phyloP scores from a whole-genome alignment of 2,888 invertebrate genomes.

The Syrista parreyssii region DNA sequence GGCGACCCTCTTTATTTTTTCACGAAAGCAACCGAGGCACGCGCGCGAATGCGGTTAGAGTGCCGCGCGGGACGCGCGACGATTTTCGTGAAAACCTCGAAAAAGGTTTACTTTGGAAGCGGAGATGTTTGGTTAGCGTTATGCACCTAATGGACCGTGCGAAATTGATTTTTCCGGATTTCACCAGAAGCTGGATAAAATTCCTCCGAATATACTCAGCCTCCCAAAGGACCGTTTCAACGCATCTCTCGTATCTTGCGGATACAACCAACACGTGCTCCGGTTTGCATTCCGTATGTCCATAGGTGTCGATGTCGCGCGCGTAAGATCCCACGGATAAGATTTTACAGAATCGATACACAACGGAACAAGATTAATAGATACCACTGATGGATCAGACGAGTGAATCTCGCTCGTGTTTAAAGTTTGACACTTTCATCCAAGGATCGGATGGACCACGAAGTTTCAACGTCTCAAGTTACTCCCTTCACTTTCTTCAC shows the following conservation, averaged over 20 bases:
- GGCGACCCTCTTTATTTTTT: not conserved
- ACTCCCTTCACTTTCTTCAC: conserved; percentile 30
- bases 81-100: not conserved
- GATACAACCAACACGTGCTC: not conserved
- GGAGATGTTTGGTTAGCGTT: conserved; percentile 54
- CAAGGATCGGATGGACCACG: not conserved
- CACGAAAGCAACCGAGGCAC: not conserved
- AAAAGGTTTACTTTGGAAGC: conserved; percentile 25
- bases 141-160: conserved; percentile 56
- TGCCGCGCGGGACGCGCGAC: not conserved
- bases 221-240: not conserved
- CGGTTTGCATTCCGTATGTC: not conserved
- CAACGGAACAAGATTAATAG: not conserved
- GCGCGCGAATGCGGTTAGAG: not conserved
- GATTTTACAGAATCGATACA: not conserved
- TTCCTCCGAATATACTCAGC: not conserved
- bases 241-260: not conserved
- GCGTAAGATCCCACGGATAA: not conserved
- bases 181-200: conserved; percentile 5
- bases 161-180: conserved; percentile 59
- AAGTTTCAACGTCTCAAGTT: not conserved
- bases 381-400: not conserved
- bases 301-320: not conserved
- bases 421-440: not conserved
- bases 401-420: not conserved